phyloP scores from a whole-genome alignment of 92 coral and sea anemone species.

The Zoanthus sansibaricus region DNA sequence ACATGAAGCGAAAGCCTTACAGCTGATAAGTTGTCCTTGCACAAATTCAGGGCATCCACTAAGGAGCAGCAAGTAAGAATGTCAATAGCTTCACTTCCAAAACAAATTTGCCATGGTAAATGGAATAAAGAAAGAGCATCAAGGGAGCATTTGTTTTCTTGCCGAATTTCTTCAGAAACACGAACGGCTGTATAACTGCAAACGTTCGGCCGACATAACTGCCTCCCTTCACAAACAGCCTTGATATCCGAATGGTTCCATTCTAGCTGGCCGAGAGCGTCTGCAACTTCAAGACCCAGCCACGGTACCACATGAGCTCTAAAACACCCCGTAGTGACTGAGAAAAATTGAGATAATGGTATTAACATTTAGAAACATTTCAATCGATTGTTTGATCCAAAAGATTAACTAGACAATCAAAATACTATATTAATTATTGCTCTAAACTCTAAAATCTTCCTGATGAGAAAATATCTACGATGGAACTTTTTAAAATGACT shows the following conservation, averaged over 20 bases:
- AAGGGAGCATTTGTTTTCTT: neutral
- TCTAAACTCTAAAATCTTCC: too few relatives aligned
- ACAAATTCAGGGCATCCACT: constrained; percentile 25
- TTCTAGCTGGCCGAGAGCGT: neutral
- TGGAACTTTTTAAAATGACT: too few relatives aligned
- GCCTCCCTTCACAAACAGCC: constrained; percentile 25
- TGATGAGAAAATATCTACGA: too few relatives aligned
- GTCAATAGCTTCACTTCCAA: constrained; percentile 15
- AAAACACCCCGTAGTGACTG: constrained; percentile 19
- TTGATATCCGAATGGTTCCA: constrained; percentile 12
- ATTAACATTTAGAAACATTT: too few relatives aligned
- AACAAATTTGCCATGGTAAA: constrained; percentile 25
- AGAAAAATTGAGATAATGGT: neutral
- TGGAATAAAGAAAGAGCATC: neutral
- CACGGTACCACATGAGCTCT: constrained; percentile 14
- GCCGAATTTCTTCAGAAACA: neutral
- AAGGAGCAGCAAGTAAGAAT: constrained; percentile 27
- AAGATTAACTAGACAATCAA: too few relatives aligned
- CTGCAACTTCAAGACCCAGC: constrained; percentile 22
- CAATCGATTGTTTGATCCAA: too few relatives aligned
- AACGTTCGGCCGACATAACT: constrained; percentile 1
- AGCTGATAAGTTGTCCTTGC: neutral
- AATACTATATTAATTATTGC: too few relatives aligned
- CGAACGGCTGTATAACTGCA: constrained; percentile 26
- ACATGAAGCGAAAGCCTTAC: constrained; percentile 23